Evolutionary conservation across 2,888 invertebrate species (phyloP).

Genomic region (Sycophila texana): DNA sequence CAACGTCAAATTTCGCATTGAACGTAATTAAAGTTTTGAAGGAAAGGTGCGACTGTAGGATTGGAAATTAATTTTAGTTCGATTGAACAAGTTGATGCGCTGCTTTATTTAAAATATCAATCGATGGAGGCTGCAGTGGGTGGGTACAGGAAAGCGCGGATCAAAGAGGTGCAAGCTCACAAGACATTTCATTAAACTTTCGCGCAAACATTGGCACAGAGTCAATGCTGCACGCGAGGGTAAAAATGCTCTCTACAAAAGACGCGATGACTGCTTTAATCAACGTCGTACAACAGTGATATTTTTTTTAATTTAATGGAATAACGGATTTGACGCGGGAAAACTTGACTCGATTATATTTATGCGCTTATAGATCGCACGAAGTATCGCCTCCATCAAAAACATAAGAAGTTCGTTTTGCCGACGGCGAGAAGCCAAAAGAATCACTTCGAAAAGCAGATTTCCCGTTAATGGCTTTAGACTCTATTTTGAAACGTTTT

Average conservation of each 20-base stretch:
- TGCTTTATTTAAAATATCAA: not conserved
- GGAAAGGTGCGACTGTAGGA: not conserved
- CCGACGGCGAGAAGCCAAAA: conserved; percentile 7
- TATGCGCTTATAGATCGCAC: too few relatives aligned
- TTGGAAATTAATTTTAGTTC: too few relatives aligned
- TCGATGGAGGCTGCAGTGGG: not conserved
- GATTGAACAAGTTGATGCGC: too few relatives aligned
- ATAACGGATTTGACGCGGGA: too few relatives aligned
- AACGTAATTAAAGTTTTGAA: not conserved
- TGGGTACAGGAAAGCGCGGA: not conserved
- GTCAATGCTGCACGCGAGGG: conserved; percentile 3
- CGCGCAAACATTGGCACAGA: conserved; percentile 41
- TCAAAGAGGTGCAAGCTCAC: conserved; percentile 7
- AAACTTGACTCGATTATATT: too few relatives aligned
- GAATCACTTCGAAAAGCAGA: conserved; percentile 2
- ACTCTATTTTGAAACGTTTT: conserved; percentile 13
- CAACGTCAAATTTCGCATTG: not conserved
- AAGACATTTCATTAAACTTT: conserved; percentile 36
- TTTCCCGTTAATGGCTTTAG: conserved; percentile 10
- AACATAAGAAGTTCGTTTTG: not conserved
- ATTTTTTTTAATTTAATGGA: too few relatives aligned
- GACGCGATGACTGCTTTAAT: too few relatives aligned
- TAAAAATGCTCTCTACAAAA: not conserved
- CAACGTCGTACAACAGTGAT: too few relatives aligned
- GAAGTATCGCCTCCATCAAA: not conserved